Base-by-base conservation (phyloP, 2,888 invertebrate genomes). In the Galerucella pusilla region DNA sequence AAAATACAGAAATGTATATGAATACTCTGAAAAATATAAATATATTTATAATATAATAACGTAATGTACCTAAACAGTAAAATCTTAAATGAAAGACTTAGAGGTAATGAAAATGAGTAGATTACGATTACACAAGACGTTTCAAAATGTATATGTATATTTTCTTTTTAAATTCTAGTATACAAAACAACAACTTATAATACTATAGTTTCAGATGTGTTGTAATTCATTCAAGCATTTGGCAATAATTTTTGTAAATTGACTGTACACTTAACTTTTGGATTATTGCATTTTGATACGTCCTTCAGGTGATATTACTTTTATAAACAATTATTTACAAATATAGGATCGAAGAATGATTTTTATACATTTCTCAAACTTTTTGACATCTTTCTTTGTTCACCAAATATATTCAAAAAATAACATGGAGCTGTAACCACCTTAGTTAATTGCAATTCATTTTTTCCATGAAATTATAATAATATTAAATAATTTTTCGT, bases 1-100 rank as follows among this genome's bases (percentile, higher is more conserved):
- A 82, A 79, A 83, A 82, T 83, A 83, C 81, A 83, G 71, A 76
- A 76, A 73, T 85, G 85, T 86, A 85, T 87, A 87, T 87, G 85
- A 87, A 87, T 86, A 87, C 87, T 87, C 85, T 86, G 86, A 84
- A 86, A 85, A 87, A 86, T 84, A 84, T 84, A 83, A 83, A 83
- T 82, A 82, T 85, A 80, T 83, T 82, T 84, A 82, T 83, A 84
- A 75, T 59, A 66, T 77, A 73, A 20, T 75, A 67, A 65, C 71
- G 67, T 73, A 75, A 63, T 65, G 69, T 74, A 73, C 52, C 64
- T 77, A 76, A 74, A 77, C 12, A 68, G 63, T 61, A 77, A 75
- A 74, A 80, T 75, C 78, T 75, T 77, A 82, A 78, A 83, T 82
- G 83, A 83, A 84, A 83, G 82, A 83, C 82, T 81, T 79, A 82